Base-by-base conservation (phyloP, 2,797 vertebrate genomes). In the Halcyon smyrnensis region DNA sequence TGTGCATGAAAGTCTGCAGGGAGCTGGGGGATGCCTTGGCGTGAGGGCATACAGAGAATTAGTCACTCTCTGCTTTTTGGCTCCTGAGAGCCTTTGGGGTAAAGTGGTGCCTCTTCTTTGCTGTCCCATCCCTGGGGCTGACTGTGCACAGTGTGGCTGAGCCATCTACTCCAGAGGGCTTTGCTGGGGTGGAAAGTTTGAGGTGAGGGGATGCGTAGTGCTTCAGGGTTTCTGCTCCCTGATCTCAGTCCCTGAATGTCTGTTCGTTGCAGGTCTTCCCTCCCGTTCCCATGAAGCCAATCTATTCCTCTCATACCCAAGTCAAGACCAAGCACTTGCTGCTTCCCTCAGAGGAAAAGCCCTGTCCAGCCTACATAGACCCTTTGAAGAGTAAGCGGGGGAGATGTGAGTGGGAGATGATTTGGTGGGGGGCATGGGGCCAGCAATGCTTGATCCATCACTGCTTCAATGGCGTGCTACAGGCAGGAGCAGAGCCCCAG, bases 281-380 rank as follows among this genome's bases (percentile, higher is more conserved):
- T 27, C 99, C 99, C 6, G 34, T 97, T 74, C 98, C 99, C 2
- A 73, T 98, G 93, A 98, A 98, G 86, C 96, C 99, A 6, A 97
- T 98, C 86, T 98, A 97, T 89, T 98, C 98, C 17, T 99, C 98
- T 97, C 98, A 99, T 81, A 93, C 97, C 8, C 96, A 60, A 77
- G 94, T 97, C n/a, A 98, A 91, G 93, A 83, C 67, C 16, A 96
- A 70, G 21, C 95, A 96, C 32, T 97, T 98, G 2, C 96, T 99
- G 53, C 41, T 99, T 64, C 99, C 99, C 48, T 98, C 96, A 1
- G 95, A 96, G 8, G 91, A 91, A 71, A 99, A 99, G 76, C 98
- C 99, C 7, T 99, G 99, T 71, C 99, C 99, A 0, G 98, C 97
- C 43, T 99, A 99, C 37, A 95, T 99, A 84, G 97, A 98, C 15